Evolutionary conservation across 2,797 vertebrate genomes (phyloP), one percentile per base, ranked within the genome.

Genomic region (Orestias chungarensis): DNA sequence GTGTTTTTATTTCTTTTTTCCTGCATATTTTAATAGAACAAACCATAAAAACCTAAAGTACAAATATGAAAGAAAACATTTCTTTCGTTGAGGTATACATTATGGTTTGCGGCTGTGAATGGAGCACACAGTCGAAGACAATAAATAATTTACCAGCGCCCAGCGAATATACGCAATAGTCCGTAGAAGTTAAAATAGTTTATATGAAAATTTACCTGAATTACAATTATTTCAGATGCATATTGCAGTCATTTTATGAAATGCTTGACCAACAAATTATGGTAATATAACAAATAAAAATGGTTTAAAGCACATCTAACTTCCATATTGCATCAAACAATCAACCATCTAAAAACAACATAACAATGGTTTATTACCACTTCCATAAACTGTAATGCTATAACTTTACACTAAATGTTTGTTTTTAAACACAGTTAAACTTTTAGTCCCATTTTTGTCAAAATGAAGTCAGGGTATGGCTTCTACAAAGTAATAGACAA

Each of bases 1-100:
- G n/a, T 84, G n/a, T n/a, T n/a, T n/a, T n/a, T n/a, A n/a, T n/a
- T n/a, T n/a, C n/a, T 78, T 81, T 86, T 91, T 82, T 93, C 86
- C 84, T 90, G 84, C 82, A 88, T 84, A 91, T 93, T 95, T 95
- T 94, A 96, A 93, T 93, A 93, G 92, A 84, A 90, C 87, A 79
- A 89, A 92, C 89, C 70, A 81, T 91, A 93, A 90, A 87, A 79
- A 89, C 91, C 89, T 93, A 93, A 90, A 35, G 90, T 93, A 92
- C 88, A 92, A 92, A 93, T 93, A 93, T 85, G 81, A 81, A 89
- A 82, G 84, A 90, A 90, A 93, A 91, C 90, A 91, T 92, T 92
- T 92, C 78, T 92, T 93, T 91, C 92, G 83, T 85, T 81, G 86
- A 88, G 87, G 83, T 90, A 86, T 92, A 91, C 87, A 81, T 83